phyloP scores from a whole-genome alignment of 1,140 invertebrate species.

The Philotrypesis tridentata region DNA sequence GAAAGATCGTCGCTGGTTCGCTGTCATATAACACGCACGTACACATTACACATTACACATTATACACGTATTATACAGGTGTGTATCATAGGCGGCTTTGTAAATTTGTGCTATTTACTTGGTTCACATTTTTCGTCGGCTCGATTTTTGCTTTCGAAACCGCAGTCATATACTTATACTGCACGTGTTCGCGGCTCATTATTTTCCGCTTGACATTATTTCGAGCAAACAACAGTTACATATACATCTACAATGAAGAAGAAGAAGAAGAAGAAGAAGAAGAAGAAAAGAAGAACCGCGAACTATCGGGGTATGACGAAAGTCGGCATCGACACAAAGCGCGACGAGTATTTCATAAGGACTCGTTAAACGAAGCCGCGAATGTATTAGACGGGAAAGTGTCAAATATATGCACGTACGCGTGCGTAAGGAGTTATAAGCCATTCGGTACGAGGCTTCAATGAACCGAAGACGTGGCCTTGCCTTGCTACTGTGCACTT shows the following conservation, averaged over 20 bases:
- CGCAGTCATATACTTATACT: background rate
- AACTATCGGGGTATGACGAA: slow-evolving; percentile 10
- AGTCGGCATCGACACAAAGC: background rate
- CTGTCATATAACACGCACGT: background rate
- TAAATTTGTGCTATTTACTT: slow-evolving; percentile 36
- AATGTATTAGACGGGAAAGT: slow-evolving; percentile 35
- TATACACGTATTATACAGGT: too few species aligned
- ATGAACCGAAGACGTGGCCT: slow-evolving; percentile 12
- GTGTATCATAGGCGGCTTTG: slow-evolving; percentile 4
- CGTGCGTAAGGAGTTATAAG: background rate
- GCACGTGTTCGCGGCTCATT: background rate
- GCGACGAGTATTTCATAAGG: slow-evolving; percentile 42
- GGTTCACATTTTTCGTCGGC: slow-evolving; percentile 16
- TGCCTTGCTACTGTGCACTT: too few species aligned
- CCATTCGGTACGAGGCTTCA: slow-evolving; percentile 9
- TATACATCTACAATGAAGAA: background rate
- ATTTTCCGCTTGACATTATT: background rate
- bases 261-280: background rate
- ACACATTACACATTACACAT: too few species aligned
- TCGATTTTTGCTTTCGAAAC: background rate
- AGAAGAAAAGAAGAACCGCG: too few species aligned
- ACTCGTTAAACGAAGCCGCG: slow-evolving; percentile 38
- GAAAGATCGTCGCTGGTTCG: slow-evolving; percentile 33
- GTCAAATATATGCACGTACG: background rate
- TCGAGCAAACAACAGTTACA: background rate